Conservation (phyloP, 1,140 invertebrate genomes). For the Ceratina japonica region DNA sequence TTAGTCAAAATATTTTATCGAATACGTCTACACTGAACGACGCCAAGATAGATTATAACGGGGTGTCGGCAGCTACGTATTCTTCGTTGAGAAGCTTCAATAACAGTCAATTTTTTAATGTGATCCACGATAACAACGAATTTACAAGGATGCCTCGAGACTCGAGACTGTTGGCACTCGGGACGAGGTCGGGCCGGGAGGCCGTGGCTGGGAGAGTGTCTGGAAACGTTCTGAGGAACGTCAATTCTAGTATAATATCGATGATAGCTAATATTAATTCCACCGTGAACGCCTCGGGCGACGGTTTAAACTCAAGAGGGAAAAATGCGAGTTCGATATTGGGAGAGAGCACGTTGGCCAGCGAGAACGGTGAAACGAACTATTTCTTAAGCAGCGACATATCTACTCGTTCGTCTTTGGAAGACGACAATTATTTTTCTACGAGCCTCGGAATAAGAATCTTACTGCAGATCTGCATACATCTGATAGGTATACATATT, state of each 20-base stretch:
- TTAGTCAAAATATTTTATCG: slow-evolving; percentile 21
- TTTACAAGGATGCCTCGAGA: slow-evolving; percentile 30
- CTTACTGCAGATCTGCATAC: slow-evolving; percentile 92
- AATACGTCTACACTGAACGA: slow-evolving; percentile 32
- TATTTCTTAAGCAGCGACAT: slow-evolving; percentile 43
- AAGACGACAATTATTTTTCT: slow-evolving; percentile 72
- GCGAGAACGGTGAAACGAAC: slow-evolving; percentile 18
- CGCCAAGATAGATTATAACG: slow-evolving; percentile 14
- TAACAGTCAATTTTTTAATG: slow-evolving; percentile 51
- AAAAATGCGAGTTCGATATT: slow-evolving; percentile 34
- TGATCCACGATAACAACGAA: slow-evolving; percentile 57
- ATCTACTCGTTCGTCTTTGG: slow-evolving; percentile 36
- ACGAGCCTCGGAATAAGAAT: slow-evolving; percentile 86
- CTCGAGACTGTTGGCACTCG: slow-evolving; percentile 34
- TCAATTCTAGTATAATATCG: slow-evolving; percentile 51
- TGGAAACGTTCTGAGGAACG: slow-evolving; percentile 40
- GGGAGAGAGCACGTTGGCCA: slow-evolving; percentile 2
- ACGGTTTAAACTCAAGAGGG: slow-evolving; percentile 26
- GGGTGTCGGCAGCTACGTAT: slow-evolving; percentile 26
- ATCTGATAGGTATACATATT: slow-evolving; percentile 95
- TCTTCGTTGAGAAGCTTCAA: slow-evolving; percentile 24
- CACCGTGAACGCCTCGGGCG: slow-evolving; percentile 40
- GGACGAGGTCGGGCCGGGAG: slow-evolving; percentile 21
- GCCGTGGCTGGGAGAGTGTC: slow-evolving; percentile 37
- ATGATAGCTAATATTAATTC: slow-evolving; percentile 36